A percentile compares a stretch with the other conserved stretches of the same genome.
Evolutionary conservation across 2,113 vertebrate genomes (phyloP).

Genomic region (Myrmophylax atrothorax): DNA sequence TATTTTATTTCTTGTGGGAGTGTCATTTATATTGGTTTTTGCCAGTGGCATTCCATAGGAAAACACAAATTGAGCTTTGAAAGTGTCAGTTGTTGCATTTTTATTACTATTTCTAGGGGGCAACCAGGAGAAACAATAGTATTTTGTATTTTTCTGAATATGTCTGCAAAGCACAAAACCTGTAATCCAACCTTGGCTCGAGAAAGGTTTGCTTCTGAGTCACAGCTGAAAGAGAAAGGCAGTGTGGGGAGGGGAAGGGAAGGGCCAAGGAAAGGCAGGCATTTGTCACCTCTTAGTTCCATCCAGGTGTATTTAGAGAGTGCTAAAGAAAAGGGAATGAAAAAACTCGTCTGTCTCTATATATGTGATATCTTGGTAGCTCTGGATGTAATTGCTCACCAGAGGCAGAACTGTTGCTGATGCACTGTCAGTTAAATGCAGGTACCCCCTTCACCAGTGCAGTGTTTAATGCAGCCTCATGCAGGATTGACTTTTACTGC

Average conservation of each 20-base stretch:
- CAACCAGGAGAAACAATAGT: background rate
- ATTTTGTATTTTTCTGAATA: background rate
- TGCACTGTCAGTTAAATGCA: background rate
- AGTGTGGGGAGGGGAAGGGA: accelerated
- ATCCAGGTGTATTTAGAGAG: background rate
- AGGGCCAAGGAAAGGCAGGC: background rate
- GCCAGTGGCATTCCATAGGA: background rate
- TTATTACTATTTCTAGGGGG: background rate
- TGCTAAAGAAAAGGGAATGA: background rate
- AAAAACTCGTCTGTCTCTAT: background rate
- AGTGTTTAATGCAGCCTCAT: background rate
- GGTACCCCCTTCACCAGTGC: background rate
- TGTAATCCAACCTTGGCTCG: background rate
- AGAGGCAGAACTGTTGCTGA: background rate
- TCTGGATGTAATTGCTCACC: background rate
- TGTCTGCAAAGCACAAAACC: background rate
- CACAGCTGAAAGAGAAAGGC: background rate
- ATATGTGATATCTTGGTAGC: background rate
- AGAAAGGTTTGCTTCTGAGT: background rate
- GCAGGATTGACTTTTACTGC: background rate
- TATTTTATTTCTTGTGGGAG: background rate
- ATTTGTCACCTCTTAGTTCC: background rate
- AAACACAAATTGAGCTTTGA: background rate
- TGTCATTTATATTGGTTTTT: background rate
- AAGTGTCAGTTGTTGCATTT: background rate